Conservation (phyloP, 2,797 vertebrate genomes). For the Silurus aristotelis region DNA sequence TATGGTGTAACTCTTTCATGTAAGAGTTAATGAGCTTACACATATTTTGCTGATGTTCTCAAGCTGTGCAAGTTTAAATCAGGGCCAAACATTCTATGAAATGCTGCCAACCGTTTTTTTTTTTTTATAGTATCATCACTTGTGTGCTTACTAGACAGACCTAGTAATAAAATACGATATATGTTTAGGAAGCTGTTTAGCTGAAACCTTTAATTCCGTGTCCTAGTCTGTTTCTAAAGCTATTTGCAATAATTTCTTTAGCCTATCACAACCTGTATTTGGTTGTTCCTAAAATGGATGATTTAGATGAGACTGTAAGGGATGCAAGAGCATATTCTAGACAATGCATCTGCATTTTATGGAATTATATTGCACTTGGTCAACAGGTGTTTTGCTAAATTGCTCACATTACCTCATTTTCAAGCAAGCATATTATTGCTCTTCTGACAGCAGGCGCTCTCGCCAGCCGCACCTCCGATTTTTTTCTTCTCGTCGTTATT, state of each 20-base stretch:
- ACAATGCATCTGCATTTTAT: not conserved
- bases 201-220: not conserved
- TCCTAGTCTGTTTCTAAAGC: not conserved
- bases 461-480: not conserved
- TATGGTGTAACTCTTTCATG: not conserved
- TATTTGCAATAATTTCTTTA: not conserved
- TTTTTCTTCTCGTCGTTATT: constrained; percentile 22
- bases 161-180: not conserved
- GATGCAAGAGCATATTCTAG: not conserved
- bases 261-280: not conserved
- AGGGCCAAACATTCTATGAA: not conserved
- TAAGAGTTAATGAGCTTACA: not conserved
- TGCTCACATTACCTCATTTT: not conserved
- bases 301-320: not conserved
- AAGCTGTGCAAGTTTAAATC: not conserved
- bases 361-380: constrained; percentile 1
- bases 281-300: not conserved
- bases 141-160: not conserved
- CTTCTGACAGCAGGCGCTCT: not conserved
- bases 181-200: not conserved
- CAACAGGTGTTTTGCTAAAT: constrained; percentile 18
- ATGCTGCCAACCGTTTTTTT: not conserved
- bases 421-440: constrained; percentile 6
- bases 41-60: constrained; percentile 1
- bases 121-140: not conserved